phyloP scores from a whole-genome alignment of 2,888 invertebrate species.

The Oxytorus armatus region DNA sequence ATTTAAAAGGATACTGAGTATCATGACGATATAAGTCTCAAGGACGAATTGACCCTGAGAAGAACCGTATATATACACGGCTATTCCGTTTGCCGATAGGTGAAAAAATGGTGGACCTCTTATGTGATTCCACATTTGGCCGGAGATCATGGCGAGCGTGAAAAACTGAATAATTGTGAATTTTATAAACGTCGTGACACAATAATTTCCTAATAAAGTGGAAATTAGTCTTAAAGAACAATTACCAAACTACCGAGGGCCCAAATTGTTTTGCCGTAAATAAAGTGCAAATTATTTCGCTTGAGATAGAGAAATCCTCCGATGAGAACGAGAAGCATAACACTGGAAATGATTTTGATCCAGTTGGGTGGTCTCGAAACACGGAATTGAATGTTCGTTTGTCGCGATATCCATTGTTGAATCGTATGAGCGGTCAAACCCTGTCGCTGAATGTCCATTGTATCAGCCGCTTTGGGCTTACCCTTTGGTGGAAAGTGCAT shows the following conservation, averaged over 20 bases:
- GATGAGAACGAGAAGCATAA: constrained; percentile 93
- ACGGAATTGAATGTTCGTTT: constrained; percentile 95
- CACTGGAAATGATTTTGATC: constrained; percentile 95
- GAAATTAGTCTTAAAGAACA: neutral
- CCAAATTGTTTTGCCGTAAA: constrained; percentile 99
- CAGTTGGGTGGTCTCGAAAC: constrained; percentile 99
- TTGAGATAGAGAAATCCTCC: constrained; percentile 97
- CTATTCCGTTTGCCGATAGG: constrained; percentile 95
- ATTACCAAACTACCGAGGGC: constrained; percentile 93
- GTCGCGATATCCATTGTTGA: constrained; percentile 97
- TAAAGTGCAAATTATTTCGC: constrained; percentile 97
- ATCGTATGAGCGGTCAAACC: constrained; percentile 98
- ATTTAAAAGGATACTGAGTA: constrained; percentile 93
- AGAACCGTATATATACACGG: constrained; percentile 97
- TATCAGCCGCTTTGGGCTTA: constrained; percentile 94
- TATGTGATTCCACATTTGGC: constrained; percentile 99
- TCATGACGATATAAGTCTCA: constrained; percentile 98
- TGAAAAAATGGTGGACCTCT: constrained; percentile 98
- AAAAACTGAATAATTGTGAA: constrained; percentile 87
- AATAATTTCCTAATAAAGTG: constrained; percentile 5
- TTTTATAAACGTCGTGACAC: neutral
- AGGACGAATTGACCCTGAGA: constrained; percentile 98
- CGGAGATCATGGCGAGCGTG: constrained; percentile 98
- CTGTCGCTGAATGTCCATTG: constrained; percentile 98
- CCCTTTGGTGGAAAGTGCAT: constrained; percentile 99